A percentile compares a stretch with the other conserved stretches of the same genome.
Conservation (phyloP, 2,113 vertebrate species). For the Gopherus flavomarginatus region DNA sequence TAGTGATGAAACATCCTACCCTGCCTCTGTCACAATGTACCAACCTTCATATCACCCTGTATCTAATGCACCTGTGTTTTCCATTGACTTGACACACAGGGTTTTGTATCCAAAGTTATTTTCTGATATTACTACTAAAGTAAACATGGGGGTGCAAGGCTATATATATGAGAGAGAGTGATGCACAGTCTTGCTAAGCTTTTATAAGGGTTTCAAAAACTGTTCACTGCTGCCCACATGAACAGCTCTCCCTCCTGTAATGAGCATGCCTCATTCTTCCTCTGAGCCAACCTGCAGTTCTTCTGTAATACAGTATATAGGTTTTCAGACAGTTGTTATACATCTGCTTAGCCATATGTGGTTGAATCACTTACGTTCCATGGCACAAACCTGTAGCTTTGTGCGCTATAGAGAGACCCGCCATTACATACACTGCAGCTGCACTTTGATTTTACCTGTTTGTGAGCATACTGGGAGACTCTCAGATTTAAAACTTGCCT, state of each 20-base stretch:
- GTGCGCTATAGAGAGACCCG: too few species aligned
- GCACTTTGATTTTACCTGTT: not conserved
- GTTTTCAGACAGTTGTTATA: not conserved
- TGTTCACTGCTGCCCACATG: not conserved
- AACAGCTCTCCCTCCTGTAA: not conserved
- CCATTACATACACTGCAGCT: not conserved
- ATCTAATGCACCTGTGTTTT: not conserved
- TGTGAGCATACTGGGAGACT: not conserved
- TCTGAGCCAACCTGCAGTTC: not conserved
- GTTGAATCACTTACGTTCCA: not conserved
- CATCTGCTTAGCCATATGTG: not conserved
- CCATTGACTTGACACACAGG: not conserved
- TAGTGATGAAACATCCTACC: not conserved
- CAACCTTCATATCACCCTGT: not conserved
- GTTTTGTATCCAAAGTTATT: not conserved
- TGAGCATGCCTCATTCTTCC: not conserved
- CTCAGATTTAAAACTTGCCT: not conserved
- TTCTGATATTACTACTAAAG: not conserved
- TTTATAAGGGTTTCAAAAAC: not conserved
- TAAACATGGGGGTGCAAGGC: not conserved
- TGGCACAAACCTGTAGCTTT: not conserved
- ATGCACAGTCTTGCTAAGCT: not conserved
- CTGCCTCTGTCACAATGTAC: not conserved
- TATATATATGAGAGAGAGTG: not conserved
- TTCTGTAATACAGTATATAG: not conserved